Percentiles rank a stretch among this genome's conserved stretches.
Evolutionary conservation across 1,140 invertebrate species (phyloP).

Genomic region (Anastrepha ludens): DNA sequence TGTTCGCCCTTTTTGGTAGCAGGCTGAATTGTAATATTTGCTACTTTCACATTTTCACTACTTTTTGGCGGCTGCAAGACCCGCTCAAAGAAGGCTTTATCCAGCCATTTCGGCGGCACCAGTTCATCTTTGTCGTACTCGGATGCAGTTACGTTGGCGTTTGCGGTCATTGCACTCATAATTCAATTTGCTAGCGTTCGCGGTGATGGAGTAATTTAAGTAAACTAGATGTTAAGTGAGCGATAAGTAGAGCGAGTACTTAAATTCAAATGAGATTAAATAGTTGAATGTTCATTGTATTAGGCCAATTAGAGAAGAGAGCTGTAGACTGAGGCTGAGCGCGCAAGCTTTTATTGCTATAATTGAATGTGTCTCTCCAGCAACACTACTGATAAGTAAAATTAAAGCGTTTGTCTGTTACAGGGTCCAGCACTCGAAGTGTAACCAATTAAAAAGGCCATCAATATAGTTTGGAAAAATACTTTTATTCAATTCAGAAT

Average conservation of each 20-base stretch:
- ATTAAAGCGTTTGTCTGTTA: too few relatives aligned
- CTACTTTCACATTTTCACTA: background rate
- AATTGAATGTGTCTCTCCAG: too few relatives aligned
- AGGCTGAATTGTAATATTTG: constrained; percentile 42
- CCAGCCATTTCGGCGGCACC: constrained; percentile 58
- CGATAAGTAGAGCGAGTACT: background rate
- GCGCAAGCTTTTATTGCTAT: too few relatives aligned
- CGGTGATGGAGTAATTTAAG: background rate
- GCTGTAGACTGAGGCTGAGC: background rate
- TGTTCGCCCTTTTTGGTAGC: constrained; percentile 61
- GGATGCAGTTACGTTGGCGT: too few relatives aligned
- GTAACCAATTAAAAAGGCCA: too few relatives aligned
- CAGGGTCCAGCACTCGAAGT: too few relatives aligned
- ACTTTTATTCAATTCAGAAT: too few relatives aligned
- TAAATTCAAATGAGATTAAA: background rate
- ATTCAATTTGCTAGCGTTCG: background rate
- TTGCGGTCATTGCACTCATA: background rate
- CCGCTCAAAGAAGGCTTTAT: constrained; percentile 54
- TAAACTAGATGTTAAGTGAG: background rate
- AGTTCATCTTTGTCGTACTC: constrained; percentile 57
- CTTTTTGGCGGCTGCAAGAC: constrained; percentile 38
- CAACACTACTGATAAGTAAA: too few relatives aligned
- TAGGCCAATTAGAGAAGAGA: background rate
- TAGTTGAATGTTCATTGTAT: background rate
- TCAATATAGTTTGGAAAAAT: too few relatives aligned